Conservation (phyloP, 2,113 vertebrate species). For the Silurus glanis region DNA sequence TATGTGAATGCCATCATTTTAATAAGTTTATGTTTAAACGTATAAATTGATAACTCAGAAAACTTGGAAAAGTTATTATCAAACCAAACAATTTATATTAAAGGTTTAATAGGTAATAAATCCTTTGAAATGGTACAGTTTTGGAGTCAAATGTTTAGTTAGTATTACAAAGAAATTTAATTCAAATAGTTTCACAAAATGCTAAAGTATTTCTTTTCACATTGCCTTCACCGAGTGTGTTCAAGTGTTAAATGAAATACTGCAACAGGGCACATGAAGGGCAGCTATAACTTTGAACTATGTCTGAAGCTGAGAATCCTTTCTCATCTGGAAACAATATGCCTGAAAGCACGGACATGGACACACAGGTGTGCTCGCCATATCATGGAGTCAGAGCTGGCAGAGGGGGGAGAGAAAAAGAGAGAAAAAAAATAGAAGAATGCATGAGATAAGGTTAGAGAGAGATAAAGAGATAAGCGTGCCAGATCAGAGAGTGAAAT, state of each 20-base stretch:
- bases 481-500: neutral
- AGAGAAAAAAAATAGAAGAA: too few relatives aligned
- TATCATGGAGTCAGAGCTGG: neutral
- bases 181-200: neutral
- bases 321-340: constrained; percentile 44
- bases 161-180: neutral
- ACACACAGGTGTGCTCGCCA: constrained; percentile 32
- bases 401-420: neutral
- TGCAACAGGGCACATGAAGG: neutral
- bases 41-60: neutral
- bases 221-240: neutral
- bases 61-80: too few relatives aligned
- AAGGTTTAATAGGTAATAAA: too few relatives aligned
- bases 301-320: neutral
- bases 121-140: too few relatives aligned
- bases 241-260: neutral
- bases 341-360: constrained; percentile 6
- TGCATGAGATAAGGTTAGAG: too few relatives aligned
- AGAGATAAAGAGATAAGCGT: neutral
- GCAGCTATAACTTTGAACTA: constrained; percentile 6
- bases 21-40: neutral
- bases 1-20: neutral
- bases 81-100: too few relatives aligned
- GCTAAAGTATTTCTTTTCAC: neutral
- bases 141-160: too few relatives aligned